Percentiles rank a stretch among this genome's conserved stretches.
phyloP scores from a whole-genome alignment of 2,888 invertebrate genomes.

The Cosmorhoe ocellata region DNA sequence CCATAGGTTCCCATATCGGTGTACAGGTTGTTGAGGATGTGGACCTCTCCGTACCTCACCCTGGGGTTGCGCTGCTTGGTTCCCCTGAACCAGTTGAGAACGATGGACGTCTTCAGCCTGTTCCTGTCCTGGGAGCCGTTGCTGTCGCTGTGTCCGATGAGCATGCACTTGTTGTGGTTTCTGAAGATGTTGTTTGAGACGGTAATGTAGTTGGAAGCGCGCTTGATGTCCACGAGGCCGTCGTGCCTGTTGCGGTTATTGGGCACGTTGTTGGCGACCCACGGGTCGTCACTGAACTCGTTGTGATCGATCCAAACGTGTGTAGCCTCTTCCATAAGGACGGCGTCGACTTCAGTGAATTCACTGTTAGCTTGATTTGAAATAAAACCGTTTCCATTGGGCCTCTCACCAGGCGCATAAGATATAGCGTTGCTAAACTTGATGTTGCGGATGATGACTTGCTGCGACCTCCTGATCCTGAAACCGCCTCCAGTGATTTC shows the following conservation, averaged over 20 bases:
- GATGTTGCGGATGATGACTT: constrained; percentile 29
- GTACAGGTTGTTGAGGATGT: constrained; percentile 30
- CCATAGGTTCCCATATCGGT: constrained; percentile 24
- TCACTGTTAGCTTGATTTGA: background rate
- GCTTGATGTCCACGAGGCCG: constrained; percentile 28
- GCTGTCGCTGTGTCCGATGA: constrained; percentile 23
- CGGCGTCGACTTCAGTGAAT: constrained; percentile 25
- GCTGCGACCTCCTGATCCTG: constrained; percentile 9
- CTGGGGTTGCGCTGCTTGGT: constrained; percentile 27
- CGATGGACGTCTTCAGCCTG: constrained; percentile 18
- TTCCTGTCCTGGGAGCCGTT: constrained; percentile 24
- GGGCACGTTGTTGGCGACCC: constrained; percentile 17
- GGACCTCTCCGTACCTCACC: constrained; percentile 26
- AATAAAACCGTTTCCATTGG: constrained; percentile 25
- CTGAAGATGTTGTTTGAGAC: constrained; percentile 31
- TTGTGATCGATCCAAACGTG: constrained; percentile 30
- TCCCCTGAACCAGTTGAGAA: constrained; percentile 27
- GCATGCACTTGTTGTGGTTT: constrained; percentile 29
- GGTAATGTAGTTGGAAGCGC: constrained; percentile 28
- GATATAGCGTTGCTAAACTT: constrained; percentile 28
- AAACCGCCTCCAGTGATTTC: constrained; percentile 27
- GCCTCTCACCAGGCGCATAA: constrained; percentile 23
- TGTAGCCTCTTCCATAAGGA: constrained; percentile 8
- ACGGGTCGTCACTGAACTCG: constrained; percentile 31
- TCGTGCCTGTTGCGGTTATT: constrained; percentile 25